phyloP scores from a whole-genome alignment of 1,140 invertebrate species.

The Brachionus angularis region DNA sequence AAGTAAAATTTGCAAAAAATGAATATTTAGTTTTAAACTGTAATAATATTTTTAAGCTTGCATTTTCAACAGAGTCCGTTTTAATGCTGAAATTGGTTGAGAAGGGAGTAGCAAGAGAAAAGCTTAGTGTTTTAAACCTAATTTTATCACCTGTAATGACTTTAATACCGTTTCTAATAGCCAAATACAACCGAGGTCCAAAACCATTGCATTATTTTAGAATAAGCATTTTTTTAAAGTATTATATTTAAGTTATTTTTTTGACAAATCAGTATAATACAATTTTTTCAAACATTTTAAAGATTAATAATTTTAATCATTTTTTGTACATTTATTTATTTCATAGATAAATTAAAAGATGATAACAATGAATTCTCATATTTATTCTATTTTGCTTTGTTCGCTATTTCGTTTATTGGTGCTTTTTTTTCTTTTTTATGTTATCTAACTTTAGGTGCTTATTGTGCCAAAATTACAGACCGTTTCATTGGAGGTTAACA shows the following conservation, averaged over 20 bases:
- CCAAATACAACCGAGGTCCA: neutral
- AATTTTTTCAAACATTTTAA: neutral
- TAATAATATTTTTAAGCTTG: neutral
- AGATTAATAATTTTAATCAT: neutral
- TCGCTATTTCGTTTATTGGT: neutral
- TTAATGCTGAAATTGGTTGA: slow-evolving; percentile 16
- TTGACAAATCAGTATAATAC: neutral
- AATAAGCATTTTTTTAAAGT: neutral
- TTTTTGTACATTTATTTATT: neutral
- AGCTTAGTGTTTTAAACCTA: slow-evolving; percentile 2
- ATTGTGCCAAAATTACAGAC: slow-evolving; percentile 15
- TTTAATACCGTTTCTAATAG: neutral
- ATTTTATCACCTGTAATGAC: slow-evolving; percentile 16
- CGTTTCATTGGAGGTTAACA: neutral
- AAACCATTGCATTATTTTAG: neutral
- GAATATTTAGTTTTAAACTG: neutral
- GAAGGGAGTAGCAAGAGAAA: slow-evolving; percentile 28
- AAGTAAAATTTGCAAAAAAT: neutral
- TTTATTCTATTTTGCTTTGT: neutral
- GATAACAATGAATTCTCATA: neutral
- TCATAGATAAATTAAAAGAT: neutral
- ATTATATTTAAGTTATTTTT: neutral
- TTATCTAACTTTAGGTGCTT: slow-evolving; percentile 6
- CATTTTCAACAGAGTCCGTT: slow-evolving; percentile 1
- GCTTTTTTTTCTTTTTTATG: slow-evolving; percentile 1